These are phyloP conservation scores for Caenorhabditis uteleia DNA, from an alignment of 2,888 invertebrate species.

Conservation along the genomic window DNA sequence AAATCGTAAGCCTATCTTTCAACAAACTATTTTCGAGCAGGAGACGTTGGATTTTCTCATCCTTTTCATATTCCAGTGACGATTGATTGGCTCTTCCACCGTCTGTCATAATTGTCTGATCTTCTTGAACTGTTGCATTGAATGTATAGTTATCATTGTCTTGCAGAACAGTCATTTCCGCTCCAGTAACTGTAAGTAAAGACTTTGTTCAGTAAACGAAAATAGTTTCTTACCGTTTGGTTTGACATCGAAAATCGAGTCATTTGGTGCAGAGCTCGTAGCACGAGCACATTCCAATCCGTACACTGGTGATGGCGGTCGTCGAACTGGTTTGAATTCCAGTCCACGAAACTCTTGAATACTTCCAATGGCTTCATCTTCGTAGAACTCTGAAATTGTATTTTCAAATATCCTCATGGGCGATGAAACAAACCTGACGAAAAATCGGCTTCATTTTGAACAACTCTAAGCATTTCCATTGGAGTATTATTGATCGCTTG, in stretches of 20 bases:
- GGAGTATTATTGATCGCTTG: slow-evolving; percentile 7
- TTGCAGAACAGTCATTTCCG: slow-evolving; percentile 7
- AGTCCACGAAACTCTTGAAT: slow-evolving; percentile 17
- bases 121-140: slow-evolving; percentile 1
- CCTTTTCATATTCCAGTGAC: slow-evolving; percentile 32
- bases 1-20: slow-evolving; percentile 29
- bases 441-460: neutral
- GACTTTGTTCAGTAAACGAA: neutral
- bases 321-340: slow-evolving; percentile 4
- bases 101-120: slow-evolving; percentile 27
- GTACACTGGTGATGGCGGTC: slow-evolving; percentile 4
- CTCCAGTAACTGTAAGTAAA: slow-evolving; percentile 1
- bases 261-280: too few species aligned
- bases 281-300: slow-evolving; percentile 15
- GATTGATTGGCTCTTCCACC: slow-evolving; percentile 20
- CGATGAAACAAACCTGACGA: neutral
- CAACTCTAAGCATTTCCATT: too few species aligned
- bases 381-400: slow-evolving; percentile 5
- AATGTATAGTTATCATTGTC: slow-evolving; percentile 10
- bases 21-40: slow-evolving; percentile 35
- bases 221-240: too few species aligned
- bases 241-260: too few species aligned
- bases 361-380: slow-evolving; percentile 9
- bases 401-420: neutral
- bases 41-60: slow-evolving; percentile 37